These are phyloP conservation scores for Epizoanthus scotinus DNA, from an alignment of 92 coral and sea anemone genomes.

Conservation along the genomic window DNA sequence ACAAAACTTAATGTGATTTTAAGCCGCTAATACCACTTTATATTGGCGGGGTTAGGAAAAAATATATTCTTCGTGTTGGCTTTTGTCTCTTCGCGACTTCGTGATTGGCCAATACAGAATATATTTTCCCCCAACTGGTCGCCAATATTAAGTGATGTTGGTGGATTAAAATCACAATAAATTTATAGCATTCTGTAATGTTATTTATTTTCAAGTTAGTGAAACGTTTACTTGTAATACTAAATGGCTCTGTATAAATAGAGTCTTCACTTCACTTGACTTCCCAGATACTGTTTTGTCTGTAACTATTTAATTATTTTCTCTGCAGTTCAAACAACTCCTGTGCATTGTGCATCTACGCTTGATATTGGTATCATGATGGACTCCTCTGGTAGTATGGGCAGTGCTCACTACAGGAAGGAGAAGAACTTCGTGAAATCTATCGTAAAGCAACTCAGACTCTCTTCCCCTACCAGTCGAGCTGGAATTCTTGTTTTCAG, in stretches of 20 bases:
- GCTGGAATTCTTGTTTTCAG: constrained; percentile 90
- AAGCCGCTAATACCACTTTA: too few species aligned
- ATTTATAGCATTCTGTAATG: background rate
- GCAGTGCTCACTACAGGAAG: constrained; percentile 66
- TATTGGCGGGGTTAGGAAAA: too few species aligned
- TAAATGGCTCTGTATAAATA: too few species aligned
- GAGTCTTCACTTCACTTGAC: too few species aligned
- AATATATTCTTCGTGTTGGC: too few species aligned
- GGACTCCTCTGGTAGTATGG: constrained; percentile 92
- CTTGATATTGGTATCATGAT: constrained; percentile 86
- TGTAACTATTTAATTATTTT: background rate
- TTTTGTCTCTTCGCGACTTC: too few species aligned
- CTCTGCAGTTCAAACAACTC: constrained; percentile 56
- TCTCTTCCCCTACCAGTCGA: constrained; percentile 82
- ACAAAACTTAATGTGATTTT: too few species aligned
- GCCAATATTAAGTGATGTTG: too few species aligned
- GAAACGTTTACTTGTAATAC: too few species aligned
- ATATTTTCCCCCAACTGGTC: too few species aligned
- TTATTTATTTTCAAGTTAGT: background rate
- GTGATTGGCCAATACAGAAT: too few species aligned
- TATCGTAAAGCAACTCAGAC: constrained; percentile 73
- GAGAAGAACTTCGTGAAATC: constrained; percentile 83
- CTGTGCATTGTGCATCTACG: constrained; percentile 64
- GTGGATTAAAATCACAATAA: too few species aligned
- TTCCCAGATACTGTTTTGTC: background rate